These are phyloP conservation scores for Acronicta psi DNA, from an alignment of 2,888 invertebrate genomes.

Conservation along the genomic window DNA sequence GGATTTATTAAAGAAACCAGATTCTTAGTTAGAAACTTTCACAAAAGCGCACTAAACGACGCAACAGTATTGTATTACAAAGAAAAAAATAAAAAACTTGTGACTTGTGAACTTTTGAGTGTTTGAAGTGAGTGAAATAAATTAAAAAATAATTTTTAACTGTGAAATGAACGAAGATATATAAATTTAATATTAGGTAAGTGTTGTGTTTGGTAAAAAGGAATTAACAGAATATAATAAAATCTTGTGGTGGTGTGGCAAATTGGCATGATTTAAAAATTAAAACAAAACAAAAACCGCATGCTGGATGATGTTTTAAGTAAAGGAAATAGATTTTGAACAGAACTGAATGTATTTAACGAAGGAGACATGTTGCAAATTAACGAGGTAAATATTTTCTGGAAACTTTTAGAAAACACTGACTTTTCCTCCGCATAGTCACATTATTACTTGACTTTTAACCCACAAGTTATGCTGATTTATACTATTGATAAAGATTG, in stretches of 20 bases:
- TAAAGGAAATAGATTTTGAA: conserved; percentile 46
- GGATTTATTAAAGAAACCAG: conserved; percentile 61
- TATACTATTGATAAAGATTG: background rate
- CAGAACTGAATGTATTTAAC: conserved; percentile 41
- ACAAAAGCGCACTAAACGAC: conserved; percentile 57
- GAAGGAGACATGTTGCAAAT: conserved; percentile 56
- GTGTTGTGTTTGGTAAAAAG: conserved; percentile 77
- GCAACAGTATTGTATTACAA: conserved; percentile 67
- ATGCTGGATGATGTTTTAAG: conserved; percentile 75
- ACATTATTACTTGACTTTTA: conserved; percentile 4
- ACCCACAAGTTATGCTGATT: background rate
- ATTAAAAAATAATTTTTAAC: conserved; percentile 49
- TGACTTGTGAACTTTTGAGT: conserved; percentile 65
- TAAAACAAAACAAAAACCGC: conserved; percentile 70
- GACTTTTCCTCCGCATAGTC: conserved; percentile 23
- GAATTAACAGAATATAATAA: conserved; percentile 75
- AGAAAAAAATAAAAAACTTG: conserved; percentile 53
- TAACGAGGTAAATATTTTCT: conserved; percentile 59
- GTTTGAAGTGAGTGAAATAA: conserved; percentile 56
- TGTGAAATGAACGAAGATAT: conserved; percentile 60
- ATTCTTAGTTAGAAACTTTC: conserved; percentile 49
- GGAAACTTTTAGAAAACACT: conserved; percentile 33
- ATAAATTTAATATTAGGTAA: conserved; percentile 77
- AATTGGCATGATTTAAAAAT: conserved; percentile 76
- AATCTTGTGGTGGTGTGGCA: conserved; percentile 82